phyloP scores from a whole-genome alignment of 2,888 invertebrate genomes.

The Ophraella communa region DNA sequence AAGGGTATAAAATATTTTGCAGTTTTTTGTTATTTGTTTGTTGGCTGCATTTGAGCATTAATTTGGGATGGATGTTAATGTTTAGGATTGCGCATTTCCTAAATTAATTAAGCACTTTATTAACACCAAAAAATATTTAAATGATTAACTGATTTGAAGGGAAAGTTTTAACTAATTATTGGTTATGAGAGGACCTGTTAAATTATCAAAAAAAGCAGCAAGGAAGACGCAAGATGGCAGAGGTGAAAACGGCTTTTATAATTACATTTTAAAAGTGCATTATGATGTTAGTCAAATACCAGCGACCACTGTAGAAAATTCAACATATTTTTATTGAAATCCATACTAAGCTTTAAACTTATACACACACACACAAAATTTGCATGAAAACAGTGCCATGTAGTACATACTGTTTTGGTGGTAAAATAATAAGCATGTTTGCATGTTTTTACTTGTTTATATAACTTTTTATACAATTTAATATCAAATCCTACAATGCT shows the following conservation, averaged over 20 bases:
- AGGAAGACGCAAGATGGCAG: constrained; percentile 66
- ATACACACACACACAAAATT: constrained; percentile 12
- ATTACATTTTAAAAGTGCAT: constrained; percentile 24
- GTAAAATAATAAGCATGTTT: not conserved
- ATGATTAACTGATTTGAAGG: too few species aligned
- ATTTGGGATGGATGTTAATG: not conserved
- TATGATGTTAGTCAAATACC: constrained; percentile 19
- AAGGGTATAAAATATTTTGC: not conserved
- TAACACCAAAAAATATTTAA: too few species aligned
- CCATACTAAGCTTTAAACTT: not conserved
- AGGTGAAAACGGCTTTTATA: constrained; percentile 53
- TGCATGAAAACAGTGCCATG: too few species aligned
- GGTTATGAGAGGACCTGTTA: too few species aligned
- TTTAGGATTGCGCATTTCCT: not conserved
- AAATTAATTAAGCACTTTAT: not conserved
- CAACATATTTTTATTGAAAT: constrained; percentile 2
- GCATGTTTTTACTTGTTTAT: not conserved
- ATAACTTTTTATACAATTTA: too few species aligned
- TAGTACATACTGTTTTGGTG: not conserved
- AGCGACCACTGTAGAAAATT: constrained; percentile 15
- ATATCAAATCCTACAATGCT: too few species aligned
- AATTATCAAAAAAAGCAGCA: constrained; percentile 22
- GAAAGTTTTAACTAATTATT: too few species aligned
- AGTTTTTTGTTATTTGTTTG: constrained; percentile 2
- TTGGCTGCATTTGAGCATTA: constrained; percentile 3